Percentiles rank a stretch among this genome's conserved stretches.
These are phyloP conservation scores for Pristionchus exspectatus DNA, from an alignment of 2,888 invertebrate genomes.

Conservation along the genomic window DNA sequence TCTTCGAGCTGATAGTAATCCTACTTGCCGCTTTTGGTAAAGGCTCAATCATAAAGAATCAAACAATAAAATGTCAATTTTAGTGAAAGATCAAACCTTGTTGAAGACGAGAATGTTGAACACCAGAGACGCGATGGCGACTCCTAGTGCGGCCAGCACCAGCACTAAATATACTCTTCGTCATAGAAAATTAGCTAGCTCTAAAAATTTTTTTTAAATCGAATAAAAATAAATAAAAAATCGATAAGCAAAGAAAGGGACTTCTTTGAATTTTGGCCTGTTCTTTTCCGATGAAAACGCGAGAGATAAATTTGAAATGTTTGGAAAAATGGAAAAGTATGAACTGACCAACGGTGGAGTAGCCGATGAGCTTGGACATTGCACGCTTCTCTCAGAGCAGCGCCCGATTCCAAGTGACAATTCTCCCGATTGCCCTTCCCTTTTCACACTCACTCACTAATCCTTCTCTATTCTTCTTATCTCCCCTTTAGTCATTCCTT, in stretches of 20 bases:
- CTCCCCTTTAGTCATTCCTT: neutral
- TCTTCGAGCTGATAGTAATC: neutral
- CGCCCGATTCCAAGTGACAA: neutral
- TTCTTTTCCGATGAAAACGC: no score
- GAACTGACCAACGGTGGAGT: neutral
- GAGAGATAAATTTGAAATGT: no score
- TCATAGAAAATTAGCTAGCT: neutral
- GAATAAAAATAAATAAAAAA: no score
- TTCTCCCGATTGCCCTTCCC: neutral
- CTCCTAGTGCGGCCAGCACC: slow-evolving; percentile 45
- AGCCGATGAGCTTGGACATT: neutral
- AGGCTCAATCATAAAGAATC: no score
- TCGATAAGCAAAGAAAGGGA: no score
- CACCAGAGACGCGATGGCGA: slow-evolving; percentile 57
- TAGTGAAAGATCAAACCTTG: slow-evolving; percentile 40
- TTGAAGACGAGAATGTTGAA: slow-evolving; percentile 53
- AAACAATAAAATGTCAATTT: no score
- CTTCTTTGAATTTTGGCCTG: no score
- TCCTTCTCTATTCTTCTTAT: neutral
- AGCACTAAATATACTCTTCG: slow-evolving; percentile 20
- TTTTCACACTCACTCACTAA: neutral
- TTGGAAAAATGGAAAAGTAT: no score
- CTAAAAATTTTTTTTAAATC: neutral
- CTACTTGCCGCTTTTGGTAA: neutral
- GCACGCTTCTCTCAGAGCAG: neutral